Conservation (phyloP, 2,113 vertebrate species). For the Leptobrachium ailaonicum region DNA sequence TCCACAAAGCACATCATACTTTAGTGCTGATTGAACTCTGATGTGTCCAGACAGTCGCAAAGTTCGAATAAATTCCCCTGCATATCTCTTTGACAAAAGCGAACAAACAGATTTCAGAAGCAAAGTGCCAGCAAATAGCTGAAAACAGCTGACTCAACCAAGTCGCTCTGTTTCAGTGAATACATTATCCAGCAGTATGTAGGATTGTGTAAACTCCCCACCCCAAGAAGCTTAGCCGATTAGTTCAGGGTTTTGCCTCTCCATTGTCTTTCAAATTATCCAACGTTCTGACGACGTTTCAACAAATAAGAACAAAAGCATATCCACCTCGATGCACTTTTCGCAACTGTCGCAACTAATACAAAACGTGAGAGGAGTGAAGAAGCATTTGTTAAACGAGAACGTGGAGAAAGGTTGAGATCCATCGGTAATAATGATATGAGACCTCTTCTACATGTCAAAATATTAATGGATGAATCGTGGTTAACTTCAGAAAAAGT, state of each 20-base stretch:
- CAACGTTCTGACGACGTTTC: slow-evolving; percentile 13
- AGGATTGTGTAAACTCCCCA: background rate
- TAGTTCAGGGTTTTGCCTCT: background rate
- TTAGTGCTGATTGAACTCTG: background rate
- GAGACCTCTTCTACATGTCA: too few relatives aligned
- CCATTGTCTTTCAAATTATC: background rate
- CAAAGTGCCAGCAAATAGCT: slow-evolving; percentile 34
- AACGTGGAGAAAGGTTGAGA: too few relatives aligned
- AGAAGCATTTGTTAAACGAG: too few relatives aligned
- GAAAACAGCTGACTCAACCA: slow-evolving; percentile 37
- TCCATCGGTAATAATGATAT: too few relatives aligned
- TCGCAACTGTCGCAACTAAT: background rate
- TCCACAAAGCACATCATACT: too few relatives aligned
- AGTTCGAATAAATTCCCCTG: slow-evolving; percentile 41
- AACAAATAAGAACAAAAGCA: slow-evolving; percentile 15
- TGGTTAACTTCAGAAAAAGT: too few relatives aligned
- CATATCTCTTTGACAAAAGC: slow-evolving; percentile 21
- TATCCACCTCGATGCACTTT: background rate
- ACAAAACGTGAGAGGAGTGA: too few relatives aligned
- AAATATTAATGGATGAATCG: too few relatives aligned
- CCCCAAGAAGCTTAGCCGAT: slow-evolving; percentile 15
- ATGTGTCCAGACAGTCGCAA: slow-evolving; percentile 12
- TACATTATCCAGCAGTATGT: slow-evolving; percentile 17
- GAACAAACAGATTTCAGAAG: slow-evolving; percentile 3
- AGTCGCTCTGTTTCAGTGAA: slow-evolving; percentile 31